Percentiles rank a stretch among this genome's conserved stretches.
Conservation (phyloP, 2,113 vertebrate species). For the Osmerus mordax region DNA sequence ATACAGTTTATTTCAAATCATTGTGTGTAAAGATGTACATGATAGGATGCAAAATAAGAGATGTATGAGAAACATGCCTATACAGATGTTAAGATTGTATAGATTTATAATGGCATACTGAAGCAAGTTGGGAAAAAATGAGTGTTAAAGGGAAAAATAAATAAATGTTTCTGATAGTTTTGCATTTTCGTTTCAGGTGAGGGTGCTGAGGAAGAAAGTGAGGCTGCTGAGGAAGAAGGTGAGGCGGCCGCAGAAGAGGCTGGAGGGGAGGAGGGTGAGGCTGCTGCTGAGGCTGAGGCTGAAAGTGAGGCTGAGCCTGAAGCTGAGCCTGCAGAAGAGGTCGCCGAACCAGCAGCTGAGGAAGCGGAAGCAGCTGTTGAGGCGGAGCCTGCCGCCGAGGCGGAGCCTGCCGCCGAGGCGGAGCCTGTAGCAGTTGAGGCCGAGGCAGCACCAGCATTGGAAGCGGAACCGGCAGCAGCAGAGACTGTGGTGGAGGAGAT, state of each 20-base stretch:
- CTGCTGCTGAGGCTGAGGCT: not conserved
- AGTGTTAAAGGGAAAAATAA: not conserved
- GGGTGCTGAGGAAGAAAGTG: constrained; percentile 23
- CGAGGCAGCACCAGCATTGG: constrained; percentile 15
- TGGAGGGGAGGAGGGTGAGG: constrained; percentile 13
- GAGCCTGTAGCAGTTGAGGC: not conserved
- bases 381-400: not conserved
- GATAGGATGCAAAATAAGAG: not conserved
- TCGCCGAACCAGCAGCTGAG: not conserved
- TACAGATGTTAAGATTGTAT: not conserved
- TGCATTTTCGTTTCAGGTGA: constrained; percentile 23
- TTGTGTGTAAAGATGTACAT: not conserved
- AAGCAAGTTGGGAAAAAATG: too few relatives aligned
- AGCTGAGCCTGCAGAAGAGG: not conserved
- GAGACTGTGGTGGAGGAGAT: constrained; percentile 10
- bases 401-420: not conserved
- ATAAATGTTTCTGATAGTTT: not conserved
- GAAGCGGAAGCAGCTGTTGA: not conserved
- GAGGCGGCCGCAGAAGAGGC: constrained; percentile 9
- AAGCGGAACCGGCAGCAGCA: constrained; percentile 13
- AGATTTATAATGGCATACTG: not conserved
- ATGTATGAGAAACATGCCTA: too few relatives aligned
- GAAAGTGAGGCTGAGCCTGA: not conserved
- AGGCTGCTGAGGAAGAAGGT: constrained; percentile 2
- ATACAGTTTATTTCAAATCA: too few relatives aligned